Conservation (phyloP, 2,888 invertebrate genomes). For the Watsonalla cultraria region DNA sequence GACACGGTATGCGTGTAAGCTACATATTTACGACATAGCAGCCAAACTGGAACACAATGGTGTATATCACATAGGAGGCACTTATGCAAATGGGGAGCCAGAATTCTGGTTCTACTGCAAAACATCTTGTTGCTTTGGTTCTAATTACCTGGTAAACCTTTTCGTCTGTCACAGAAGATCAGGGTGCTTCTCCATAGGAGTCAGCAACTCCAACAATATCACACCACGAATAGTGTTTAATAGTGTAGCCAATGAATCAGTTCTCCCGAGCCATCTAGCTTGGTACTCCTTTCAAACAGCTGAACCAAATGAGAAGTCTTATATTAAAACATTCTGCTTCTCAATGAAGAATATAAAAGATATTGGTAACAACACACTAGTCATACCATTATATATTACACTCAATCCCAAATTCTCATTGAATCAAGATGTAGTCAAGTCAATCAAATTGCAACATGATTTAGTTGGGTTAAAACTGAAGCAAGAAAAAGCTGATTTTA, state of each 20-base stretch:
- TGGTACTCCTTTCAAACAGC: constrained; percentile 36
- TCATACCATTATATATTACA: constrained; percentile 45
- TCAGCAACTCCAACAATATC: constrained; percentile 34
- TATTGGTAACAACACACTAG: constrained; percentile 29
- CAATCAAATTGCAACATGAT: constrained; percentile 49
- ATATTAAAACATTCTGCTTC: constrained; percentile 50
- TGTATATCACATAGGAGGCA: constrained; percentile 59
- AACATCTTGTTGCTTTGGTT: constrained; percentile 41
- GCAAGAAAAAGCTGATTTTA: constrained; percentile 47
- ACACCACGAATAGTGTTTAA: constrained; percentile 12
- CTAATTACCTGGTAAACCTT: constrained; percentile 48
- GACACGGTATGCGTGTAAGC: constrained; percentile 35
- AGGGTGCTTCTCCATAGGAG: constrained; percentile 39
- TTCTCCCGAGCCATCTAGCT: constrained; percentile 21
- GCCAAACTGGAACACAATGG: constrained; percentile 32
- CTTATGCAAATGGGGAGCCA: constrained; percentile 35
- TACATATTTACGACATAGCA: constrained; percentile 43
- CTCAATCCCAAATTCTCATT: constrained; percentile 34
- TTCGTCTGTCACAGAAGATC: constrained; percentile 50
- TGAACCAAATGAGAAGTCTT: constrained; percentile 39
- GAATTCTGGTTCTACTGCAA: constrained; percentile 62
- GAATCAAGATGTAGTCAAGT: constrained; percentile 34
- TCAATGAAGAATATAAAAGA: constrained; percentile 21
- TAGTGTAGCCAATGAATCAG: constrained; percentile 12
- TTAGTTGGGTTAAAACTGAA: constrained; percentile 34